These are phyloP conservation scores for Sebastes kiyomatsui DNA, from an alignment of 2,797 vertebrate species.

Conservation along the genomic window DNA sequence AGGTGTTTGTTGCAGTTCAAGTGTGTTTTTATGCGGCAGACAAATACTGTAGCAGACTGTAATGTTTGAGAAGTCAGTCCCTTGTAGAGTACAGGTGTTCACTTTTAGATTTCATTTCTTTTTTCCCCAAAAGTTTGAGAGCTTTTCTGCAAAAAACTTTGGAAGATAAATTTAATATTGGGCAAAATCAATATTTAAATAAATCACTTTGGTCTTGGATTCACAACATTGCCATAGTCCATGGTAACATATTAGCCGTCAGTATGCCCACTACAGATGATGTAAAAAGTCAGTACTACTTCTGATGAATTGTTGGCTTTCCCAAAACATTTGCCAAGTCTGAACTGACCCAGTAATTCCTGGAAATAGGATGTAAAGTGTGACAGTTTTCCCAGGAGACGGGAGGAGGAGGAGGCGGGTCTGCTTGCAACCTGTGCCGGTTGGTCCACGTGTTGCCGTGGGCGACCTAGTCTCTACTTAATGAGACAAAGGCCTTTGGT, in stretches of 20 bases:
- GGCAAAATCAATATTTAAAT: neutral
- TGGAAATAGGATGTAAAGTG: conserved; percentile 2
- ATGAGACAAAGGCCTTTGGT: conserved; percentile 47
- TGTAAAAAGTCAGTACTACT: neutral
- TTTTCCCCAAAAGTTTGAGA: neutral
- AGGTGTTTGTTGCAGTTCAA: neutral
- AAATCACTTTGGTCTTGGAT: neutral
- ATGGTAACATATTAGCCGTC: neutral
- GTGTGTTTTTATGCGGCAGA: neutral
- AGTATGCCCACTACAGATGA: neutral
- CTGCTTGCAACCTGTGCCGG: conserved; percentile 18
- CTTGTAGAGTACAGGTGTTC: neutral
- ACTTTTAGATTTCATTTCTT: neutral
- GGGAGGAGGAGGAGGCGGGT: conserved; percentile 1
- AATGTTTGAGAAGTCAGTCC: neutral
- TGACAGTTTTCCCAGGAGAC: conserved; percentile 29
- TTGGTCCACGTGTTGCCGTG: conserved; percentile 53
- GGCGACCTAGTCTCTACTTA: conserved; percentile 47
- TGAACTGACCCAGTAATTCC: conserved; percentile 4
- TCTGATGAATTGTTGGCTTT: neutral
- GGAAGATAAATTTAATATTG: neutral
- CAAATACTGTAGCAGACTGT: neutral
- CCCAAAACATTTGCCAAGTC: neutral
- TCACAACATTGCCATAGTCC: neutral
- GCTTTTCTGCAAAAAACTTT: neutral